Evolutionary conservation across 1,140 invertebrate genomes (phyloP).

Genomic region (Stegodyphus dumicola): DNA sequence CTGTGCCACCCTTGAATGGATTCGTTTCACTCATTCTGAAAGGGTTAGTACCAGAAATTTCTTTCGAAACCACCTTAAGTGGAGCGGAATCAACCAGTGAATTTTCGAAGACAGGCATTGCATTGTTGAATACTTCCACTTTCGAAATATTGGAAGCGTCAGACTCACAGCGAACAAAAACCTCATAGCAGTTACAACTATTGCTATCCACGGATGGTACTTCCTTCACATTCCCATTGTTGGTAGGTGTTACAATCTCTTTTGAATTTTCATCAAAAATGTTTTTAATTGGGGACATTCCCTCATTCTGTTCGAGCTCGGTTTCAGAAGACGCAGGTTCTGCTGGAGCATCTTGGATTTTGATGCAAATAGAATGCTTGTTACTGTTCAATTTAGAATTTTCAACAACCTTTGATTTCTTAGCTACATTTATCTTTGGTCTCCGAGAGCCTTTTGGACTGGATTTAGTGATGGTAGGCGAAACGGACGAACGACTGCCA

Average conservation of each 20-base stretch:
- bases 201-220: not conserved
- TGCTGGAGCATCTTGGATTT: not conserved
- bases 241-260: not conserved
- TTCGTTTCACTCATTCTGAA: conserved; percentile 11
- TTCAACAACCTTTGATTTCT: not conserved
- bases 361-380: not conserved
- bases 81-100: not conserved
- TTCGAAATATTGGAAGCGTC: not conserved
- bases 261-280: not conserved
- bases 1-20: conserved; percentile 6
- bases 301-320: not conserved
- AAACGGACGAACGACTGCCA: not conserved
- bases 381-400: not conserved
- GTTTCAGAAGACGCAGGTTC: not conserved
- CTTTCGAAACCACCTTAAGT: not conserved
- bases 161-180: not conserved
- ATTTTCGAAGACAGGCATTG: not conserved
- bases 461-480: not conserved
- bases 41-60: not conserved
- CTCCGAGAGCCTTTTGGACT: conserved; percentile 9
- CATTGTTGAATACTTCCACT: not conserved
- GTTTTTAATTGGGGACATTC: not conserved
- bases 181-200: not conserved
- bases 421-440: not conserved
- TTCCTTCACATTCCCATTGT: not conserved